phyloP scores from a whole-genome alignment of 2,888 invertebrate species.

The Drosophila yooni region DNA sequence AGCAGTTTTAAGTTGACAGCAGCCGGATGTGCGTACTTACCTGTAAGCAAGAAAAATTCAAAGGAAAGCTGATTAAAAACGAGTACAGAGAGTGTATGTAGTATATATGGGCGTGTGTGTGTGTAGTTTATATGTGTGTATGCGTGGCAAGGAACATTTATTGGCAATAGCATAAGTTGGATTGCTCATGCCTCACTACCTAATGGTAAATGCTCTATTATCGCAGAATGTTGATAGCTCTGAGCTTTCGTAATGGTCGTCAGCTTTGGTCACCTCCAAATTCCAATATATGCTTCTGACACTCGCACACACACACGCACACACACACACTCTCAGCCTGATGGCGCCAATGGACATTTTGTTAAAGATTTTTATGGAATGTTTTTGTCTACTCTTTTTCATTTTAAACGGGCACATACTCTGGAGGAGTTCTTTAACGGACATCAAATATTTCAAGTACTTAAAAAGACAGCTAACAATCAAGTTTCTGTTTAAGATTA shows the following conservation, averaged over 20 bases:
- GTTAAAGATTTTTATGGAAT: slow-evolving; percentile 13
- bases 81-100: slow-evolving; percentile 22
- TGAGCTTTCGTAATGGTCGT: slow-evolving; percentile 38
- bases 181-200: slow-evolving; percentile 64
- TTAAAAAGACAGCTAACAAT: neutral
- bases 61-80: slow-evolving; percentile 72
- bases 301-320: neutral
- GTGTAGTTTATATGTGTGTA: neutral
- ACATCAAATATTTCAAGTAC: neutral
- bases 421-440: neutral
- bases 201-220: slow-evolving; percentile 64
- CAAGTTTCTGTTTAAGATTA: neutral
- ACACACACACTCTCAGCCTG: neutral
- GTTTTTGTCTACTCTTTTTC: neutral
- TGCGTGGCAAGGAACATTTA: slow-evolving; percentile 54
- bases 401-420: neutral
- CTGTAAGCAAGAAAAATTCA: slow-evolving; percentile 66
- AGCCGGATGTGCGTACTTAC: slow-evolving; percentile 67
- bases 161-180: slow-evolving; percentile 53
- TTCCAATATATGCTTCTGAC: slow-evolving; percentile 25
- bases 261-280: slow-evolving; percentile 9
- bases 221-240: slow-evolving; percentile 41
- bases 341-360: slow-evolving; percentile 17
- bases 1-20: slow-evolving; percentile 71
- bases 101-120: neutral